These are phyloP conservation scores for Sigmodon hispidus DNA, from an alignment of 2,113 vertebrate species.

Conservation along the genomic window DNA sequence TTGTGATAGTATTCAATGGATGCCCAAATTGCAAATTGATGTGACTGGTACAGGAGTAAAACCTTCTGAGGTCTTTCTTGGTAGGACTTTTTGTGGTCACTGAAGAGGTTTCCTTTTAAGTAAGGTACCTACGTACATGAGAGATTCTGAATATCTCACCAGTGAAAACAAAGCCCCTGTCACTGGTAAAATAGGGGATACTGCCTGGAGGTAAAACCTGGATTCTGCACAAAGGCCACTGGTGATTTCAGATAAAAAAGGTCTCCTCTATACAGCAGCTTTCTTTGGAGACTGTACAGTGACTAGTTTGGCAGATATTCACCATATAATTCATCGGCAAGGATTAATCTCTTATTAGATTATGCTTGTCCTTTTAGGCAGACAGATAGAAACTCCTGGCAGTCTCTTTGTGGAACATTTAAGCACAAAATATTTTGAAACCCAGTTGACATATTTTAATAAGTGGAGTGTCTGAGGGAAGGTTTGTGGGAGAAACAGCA, in stretches of 20 bases:
- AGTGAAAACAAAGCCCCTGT: background rate
- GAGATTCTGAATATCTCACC: background rate
- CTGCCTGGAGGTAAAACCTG: background rate
- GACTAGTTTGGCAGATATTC: conserved; percentile 3
- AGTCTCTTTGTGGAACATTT: background rate
- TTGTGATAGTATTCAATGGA: background rate
- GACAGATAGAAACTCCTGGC: background rate
- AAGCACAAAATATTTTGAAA: conserved; percentile 35
- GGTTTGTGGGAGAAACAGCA: background rate
- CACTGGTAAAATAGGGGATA: background rate
- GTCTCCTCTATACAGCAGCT: background rate
- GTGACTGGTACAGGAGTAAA: background rate
- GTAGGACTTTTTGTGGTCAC: conserved; percentile 12
- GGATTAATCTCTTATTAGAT: background rate
- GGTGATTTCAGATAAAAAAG: background rate
- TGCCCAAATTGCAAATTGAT: background rate
- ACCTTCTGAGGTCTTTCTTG: conserved; percentile 4
- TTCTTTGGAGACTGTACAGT: conserved; percentile 14
- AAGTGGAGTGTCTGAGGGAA: background rate
- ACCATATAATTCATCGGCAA: conserved; percentile 2
- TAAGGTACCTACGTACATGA: background rate
- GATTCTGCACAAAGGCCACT: background rate
- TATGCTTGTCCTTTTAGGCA: background rate
- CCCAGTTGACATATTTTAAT: background rate
- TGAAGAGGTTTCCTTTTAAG: conserved; percentile 12